phyloP scores from a whole-genome alignment of 1,140 invertebrate species.

The Yoshiicerus persimilis region DNA sequence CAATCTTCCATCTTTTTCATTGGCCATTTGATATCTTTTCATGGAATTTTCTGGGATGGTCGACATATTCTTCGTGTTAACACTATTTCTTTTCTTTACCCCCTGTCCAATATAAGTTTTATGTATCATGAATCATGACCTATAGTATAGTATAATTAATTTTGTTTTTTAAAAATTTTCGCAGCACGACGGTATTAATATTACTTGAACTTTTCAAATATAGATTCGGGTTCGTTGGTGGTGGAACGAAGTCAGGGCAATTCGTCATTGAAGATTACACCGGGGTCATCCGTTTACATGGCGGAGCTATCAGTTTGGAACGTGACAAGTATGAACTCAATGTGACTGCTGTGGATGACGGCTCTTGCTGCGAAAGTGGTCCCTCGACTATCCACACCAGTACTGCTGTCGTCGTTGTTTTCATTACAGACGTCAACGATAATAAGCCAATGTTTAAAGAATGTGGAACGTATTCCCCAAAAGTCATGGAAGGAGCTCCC shows the following conservation, averaged over 20 bases:
- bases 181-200: too few species aligned
- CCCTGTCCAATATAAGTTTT: too few species aligned
- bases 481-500: slow-evolving; percentile 87
- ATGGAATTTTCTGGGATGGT: neutral
- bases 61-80: neutral
- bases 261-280: slow-evolving; percentile 95
- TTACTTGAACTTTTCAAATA: neutral
- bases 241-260: slow-evolving; percentile 82
- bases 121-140: too few species aligned
- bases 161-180: too few species aligned
- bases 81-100: neutral
- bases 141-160: too few species aligned
- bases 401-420: slow-evolving; percentile 93
- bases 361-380: slow-evolving; percentile 85
- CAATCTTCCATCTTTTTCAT: neutral
- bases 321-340: slow-evolving; percentile 84
- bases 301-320: slow-evolving; percentile 72
- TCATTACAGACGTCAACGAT: slow-evolving; percentile 94
- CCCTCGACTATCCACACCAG: slow-evolving; percentile 83
- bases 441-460: slow-evolving; percentile 81
- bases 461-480: slow-evolving; percentile 85
- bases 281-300: slow-evolving; percentile 85
- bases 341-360: slow-evolving; percentile 91
- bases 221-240: slow-evolving; percentile 85
- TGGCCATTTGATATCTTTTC: neutral